These are phyloP conservation scores for Lepidurus couesii DNA, from an alignment of 1,140 invertebrate genomes.

Conservation along the genomic window DNA sequence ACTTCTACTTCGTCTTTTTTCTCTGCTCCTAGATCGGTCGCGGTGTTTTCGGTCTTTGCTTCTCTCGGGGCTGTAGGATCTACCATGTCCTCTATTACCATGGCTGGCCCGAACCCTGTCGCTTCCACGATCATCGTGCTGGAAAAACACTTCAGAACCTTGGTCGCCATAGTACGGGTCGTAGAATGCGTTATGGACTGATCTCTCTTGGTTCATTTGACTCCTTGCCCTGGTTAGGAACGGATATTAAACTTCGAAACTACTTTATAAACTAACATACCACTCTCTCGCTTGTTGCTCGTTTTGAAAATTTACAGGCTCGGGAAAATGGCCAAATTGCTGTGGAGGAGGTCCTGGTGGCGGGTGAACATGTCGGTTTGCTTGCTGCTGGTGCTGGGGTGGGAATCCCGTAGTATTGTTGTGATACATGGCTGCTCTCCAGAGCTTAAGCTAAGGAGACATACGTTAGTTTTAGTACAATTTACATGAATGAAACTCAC, in stretches of 20 bases:
- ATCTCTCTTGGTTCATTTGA: background rate
- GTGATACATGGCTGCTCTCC: background rate
- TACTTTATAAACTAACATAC: background rate
- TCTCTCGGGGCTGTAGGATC: slow-evolving; percentile 33
- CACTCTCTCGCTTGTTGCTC: background rate
- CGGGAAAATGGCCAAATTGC: background rate
- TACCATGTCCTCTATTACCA: slow-evolving; percentile 34
- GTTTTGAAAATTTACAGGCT: background rate
- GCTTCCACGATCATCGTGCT: slow-evolving; percentile 31
- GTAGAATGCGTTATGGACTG: slow-evolving; percentile 5
- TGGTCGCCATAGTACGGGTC: slow-evolving; percentile 2
- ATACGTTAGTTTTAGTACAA: too few species aligned
- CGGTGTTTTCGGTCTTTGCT: slow-evolving; percentile 38
- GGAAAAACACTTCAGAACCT: slow-evolving; percentile 23
- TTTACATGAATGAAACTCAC: too few species aligned
- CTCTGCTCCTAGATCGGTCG: slow-evolving; percentile 36
- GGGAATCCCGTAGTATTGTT: background rate
- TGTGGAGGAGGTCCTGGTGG: slow-evolving; percentile 26
- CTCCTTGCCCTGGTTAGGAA: background rate
- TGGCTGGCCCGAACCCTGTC: slow-evolving; percentile 38
- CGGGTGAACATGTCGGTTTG: slow-evolving; percentile 25
- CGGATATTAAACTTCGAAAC: background rate
- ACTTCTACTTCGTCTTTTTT: slow-evolving; percentile 35
- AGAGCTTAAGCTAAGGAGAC: too few species aligned
- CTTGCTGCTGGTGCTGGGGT: background rate